These are phyloP conservation scores for Halcyon chelicuti DNA, from an alignment of 2,797 vertebrate species.

Conservation along the genomic window DNA sequence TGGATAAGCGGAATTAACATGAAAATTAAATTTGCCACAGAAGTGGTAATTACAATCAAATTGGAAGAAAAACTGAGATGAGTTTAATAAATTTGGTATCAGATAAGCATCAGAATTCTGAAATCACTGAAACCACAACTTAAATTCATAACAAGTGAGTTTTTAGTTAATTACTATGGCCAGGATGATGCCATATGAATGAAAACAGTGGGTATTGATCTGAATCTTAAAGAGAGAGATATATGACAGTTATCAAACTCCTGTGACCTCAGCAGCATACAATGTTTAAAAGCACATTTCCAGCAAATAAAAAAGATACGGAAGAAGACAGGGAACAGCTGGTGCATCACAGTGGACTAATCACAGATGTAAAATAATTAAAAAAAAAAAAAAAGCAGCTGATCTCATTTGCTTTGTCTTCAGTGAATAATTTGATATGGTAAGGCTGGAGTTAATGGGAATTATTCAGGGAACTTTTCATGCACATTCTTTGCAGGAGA, in stretches of 20 bases:
- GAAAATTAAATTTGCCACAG: not conserved
- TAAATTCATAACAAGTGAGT: not conserved
- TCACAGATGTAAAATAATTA: not conserved
- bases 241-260: not conserved
- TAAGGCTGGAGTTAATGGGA: not conserved
- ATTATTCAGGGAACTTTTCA: not conserved
- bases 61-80: not conserved
- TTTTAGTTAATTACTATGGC: not conserved
- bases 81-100: not conserved
- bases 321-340: not conserved
- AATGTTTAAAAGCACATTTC: not conserved
- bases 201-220: not conserved
- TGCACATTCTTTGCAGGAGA: not conserved
- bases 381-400: not conserved
- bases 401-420: not conserved
- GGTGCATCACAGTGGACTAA: not conserved
- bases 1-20: not conserved
- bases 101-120: not conserved
- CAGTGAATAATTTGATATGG: not conserved
- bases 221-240: not conserved
- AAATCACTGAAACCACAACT: not conserved
- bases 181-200: not conserved
- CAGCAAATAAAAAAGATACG: not conserved
- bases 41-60: not conserved
- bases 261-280: not conserved